A percentile compares a stretch with the other conserved stretches of the same genome.
phyloP scores from a whole-genome alignment of 2,888 invertebrate species.

The Ethmia dodecea region DNA sequence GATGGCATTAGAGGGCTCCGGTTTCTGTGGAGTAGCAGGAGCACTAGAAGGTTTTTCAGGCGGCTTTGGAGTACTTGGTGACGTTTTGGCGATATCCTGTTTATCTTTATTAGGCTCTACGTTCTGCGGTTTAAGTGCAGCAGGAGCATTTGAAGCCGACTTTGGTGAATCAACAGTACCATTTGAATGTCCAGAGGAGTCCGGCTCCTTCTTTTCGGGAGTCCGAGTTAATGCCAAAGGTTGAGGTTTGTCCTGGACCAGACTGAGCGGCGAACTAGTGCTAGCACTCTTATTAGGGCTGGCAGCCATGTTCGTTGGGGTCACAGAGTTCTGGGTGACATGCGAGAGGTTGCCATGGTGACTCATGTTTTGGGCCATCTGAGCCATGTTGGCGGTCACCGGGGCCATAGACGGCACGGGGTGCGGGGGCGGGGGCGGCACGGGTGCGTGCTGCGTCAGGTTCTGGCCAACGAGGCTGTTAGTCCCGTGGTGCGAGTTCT shows the following conservation, averaged over 20 bases:
- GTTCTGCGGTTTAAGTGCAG: slow-evolving; percentile 53
- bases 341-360: slow-evolving; percentile 71
- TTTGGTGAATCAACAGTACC: slow-evolving; percentile 66
- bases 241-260: slow-evolving; percentile 63
- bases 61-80: slow-evolving; percentile 66
- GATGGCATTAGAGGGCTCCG: slow-evolving; percentile 32
- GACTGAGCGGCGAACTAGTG: slow-evolving; percentile 59
- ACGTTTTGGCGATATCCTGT: slow-evolving; percentile 63
- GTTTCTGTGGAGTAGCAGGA: slow-evolving; percentile 53
- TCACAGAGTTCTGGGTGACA: slow-evolving; percentile 56
- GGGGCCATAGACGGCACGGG: slow-evolving; percentile 70
- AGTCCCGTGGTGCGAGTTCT: slow-evolving; percentile 51
- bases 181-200: slow-evolving; percentile 53
- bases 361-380: slow-evolving; percentile 74
- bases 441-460: slow-evolving; percentile 52
- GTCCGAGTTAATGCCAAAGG: slow-evolving; percentile 65
- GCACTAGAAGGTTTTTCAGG: slow-evolving; percentile 52
- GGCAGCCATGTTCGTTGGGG: slow-evolving; percentile 44
- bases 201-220: slow-evolving; percentile 66
- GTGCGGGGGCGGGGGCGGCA: slow-evolving; percentile 47
- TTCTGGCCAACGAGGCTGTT: slow-evolving; percentile 62
- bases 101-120: slow-evolving; percentile 61
- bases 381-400: slow-evolving; percentile 70
- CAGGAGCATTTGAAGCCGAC: slow-evolving; percentile 44
- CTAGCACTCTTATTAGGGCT: slow-evolving; percentile 53